Conservation (phyloP, 2,797 vertebrate species). For the Pelodytes ibericus region DNA sequence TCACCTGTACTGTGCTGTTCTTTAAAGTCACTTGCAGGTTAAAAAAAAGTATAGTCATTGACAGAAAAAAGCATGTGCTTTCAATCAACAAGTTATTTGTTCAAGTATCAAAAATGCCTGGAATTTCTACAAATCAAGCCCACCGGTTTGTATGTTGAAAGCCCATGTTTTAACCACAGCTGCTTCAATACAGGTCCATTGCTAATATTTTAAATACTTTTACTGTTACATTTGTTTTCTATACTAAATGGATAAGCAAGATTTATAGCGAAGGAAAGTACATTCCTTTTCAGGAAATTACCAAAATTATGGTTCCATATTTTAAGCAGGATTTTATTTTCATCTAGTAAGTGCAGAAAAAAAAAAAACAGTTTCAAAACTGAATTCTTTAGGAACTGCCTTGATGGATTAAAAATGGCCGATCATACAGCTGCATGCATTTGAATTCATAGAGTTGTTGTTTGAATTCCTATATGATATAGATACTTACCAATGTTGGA, state of each 20-base stretch:
- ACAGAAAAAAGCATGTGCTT: neutral
- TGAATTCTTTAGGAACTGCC: neutral
- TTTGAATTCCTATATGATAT: no score
- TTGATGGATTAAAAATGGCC: no score
- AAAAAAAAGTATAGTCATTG: neutral
- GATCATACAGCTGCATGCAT: no score
- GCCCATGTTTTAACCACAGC: conserved; percentile 6
- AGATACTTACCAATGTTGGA: no score
- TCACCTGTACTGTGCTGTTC: neutral
- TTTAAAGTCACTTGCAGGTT: no score
- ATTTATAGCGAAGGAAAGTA: neutral
- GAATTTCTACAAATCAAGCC: neutral
- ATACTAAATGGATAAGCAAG: conserved; percentile 8
- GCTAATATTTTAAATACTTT: neutral
- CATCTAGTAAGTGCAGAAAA: neutral
- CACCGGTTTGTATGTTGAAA: conserved; percentile 3
- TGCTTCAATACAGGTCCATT: neutral
- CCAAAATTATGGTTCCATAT: neutral
- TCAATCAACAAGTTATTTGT: neutral
- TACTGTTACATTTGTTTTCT: conserved; percentile 1
- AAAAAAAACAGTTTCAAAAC: neutral
- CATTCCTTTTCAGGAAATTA: neutral
- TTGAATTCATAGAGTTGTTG: no score
- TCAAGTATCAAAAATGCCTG: neutral
- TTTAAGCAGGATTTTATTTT: neutral